These are phyloP conservation scores for Caenorhabditis virilis DNA, from an alignment of 2,888 invertebrate species.

Conservation along the genomic window DNA sequence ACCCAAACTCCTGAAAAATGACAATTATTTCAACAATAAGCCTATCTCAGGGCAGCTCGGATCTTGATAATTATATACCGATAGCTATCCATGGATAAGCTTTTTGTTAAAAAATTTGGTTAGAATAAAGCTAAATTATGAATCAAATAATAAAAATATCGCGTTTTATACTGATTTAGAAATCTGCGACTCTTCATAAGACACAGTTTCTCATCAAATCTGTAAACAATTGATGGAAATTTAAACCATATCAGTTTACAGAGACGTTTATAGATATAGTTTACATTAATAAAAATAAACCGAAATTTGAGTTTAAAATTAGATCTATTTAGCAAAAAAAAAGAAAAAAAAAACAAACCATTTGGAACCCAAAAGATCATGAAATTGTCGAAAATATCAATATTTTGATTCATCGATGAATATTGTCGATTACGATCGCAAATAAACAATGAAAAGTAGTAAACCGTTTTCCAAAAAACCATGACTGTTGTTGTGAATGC, in stretches of 20 bases:
- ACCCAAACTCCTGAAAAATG: slow-evolving; percentile 38
- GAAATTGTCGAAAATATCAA: slow-evolving; percentile 18
- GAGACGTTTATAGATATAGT: no score
- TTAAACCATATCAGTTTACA: no score
- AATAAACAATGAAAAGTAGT: slow-evolving; percentile 56
- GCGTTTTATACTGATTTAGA: background rate
- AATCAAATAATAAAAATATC: no score
- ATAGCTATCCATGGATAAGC: slow-evolving; percentile 31
- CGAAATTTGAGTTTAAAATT: no score
- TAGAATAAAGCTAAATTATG: background rate
- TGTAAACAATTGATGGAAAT: background rate
- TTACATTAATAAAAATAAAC: no score
- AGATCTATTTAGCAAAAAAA: no score
- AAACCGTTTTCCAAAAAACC: slow-evolving; percentile 62
- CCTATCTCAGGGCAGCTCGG: slow-evolving; percentile 38
- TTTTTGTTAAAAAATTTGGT: no score
- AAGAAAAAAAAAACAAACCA: slow-evolving; percentile 15
- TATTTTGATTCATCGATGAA: slow-evolving; percentile 26
- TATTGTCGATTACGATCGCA: slow-evolving; percentile 34
- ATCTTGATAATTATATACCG: background rate
- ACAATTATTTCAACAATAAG: no score
- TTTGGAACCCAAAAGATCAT: slow-evolving; percentile 38
- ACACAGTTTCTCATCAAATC: background rate
- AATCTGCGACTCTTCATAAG: background rate
- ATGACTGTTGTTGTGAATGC: slow-evolving; percentile 56